Conservation (phyloP, 2,797 vertebrate genomes). For the Selene dorsalis region DNA sequence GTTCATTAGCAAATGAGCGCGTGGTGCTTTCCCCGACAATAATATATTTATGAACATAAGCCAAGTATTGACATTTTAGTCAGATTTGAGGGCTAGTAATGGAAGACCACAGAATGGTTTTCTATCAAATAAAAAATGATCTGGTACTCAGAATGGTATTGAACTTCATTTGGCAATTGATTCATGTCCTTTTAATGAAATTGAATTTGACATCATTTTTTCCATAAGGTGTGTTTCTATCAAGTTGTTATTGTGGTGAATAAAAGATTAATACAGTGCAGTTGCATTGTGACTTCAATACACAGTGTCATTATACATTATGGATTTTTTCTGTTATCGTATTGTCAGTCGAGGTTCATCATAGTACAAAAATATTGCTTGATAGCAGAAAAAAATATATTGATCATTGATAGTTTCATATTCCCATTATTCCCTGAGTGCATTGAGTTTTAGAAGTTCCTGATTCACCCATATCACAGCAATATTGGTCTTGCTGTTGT, state of each 20-base stretch:
- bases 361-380: not conserved
- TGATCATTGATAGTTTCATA: not conserved
- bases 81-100: constrained; percentile 44
- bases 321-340: not conserved
- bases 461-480: not conserved
- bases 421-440: not conserved
- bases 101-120: constrained; percentile 35
- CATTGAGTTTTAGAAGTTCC: not conserved
- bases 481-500: not conserved
- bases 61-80: constrained; percentile 50
- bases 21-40: constrained; percentile 10
- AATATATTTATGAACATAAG: constrained; percentile 41
- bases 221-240: constrained; percentile 5
- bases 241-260: not conserved
- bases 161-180: constrained; percentile 26
- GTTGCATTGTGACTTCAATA: not conserved
- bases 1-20: constrained; percentile 28
- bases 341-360: not conserved
- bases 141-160: constrained; percentile 7
- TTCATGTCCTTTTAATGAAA: constrained; percentile 20
- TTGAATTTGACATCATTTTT: constrained; percentile 37
- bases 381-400: not conserved
- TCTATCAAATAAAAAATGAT: constrained; percentile 43
- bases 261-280: not conserved
- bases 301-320: not conserved